Evolutionary conservation across 2,797 vertebrate genomes (phyloP).

Genomic region (Tympanoctomys barrerae): DNA sequence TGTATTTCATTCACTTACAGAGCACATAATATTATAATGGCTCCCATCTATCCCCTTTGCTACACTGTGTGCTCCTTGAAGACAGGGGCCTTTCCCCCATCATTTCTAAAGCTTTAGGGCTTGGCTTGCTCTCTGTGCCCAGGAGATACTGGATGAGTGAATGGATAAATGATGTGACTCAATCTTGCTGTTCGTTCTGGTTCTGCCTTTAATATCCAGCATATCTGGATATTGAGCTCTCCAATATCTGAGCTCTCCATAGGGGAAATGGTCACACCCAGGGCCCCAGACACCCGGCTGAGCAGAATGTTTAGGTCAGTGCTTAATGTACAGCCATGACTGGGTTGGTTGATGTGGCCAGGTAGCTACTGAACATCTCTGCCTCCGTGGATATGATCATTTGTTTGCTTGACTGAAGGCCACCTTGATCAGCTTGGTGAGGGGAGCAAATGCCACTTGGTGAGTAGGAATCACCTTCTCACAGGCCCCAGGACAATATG

Average conservation of each 20-base stretch:
- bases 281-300: not conserved
- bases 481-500: not conserved
- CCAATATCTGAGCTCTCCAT: not conserved
- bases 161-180: not conserved
- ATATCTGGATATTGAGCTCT: not conserved
- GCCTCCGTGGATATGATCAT: not conserved
- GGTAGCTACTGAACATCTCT: not conserved
- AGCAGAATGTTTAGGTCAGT: not conserved
- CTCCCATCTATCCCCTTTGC: not conserved
- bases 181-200: not conserved
- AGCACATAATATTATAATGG: not conserved
- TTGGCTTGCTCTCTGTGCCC: not conserved
- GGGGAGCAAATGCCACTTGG: not conserved
- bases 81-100: not conserved
- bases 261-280: not conserved
- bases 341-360: not conserved
- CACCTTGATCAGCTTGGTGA: not conserved
- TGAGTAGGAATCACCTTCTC: not conserved
- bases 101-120: not conserved
- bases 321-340: not conserved
- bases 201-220: not conserved
- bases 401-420: not conserved
- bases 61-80: not conserved
- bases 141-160: not conserved
- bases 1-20: not conserved